Percentiles rank a stretch among this genome's conserved stretches.
phyloP scores from a whole-genome alignment of 2,113 vertebrate species.

The Leiothrix lutea region DNA sequence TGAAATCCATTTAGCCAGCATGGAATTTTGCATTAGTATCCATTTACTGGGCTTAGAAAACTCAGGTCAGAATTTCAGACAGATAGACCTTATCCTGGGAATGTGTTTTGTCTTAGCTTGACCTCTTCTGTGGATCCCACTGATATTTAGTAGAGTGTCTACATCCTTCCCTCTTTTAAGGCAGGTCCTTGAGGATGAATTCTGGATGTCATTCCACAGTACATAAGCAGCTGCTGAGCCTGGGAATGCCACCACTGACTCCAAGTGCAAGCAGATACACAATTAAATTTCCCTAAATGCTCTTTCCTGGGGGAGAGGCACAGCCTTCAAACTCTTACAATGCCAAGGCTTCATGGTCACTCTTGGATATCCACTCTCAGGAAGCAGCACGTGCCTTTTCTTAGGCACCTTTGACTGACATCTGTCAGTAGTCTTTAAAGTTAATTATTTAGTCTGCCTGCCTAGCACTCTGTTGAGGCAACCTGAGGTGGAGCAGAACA shows the following conservation, averaged over 20 bases:
- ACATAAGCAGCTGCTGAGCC: neutral
- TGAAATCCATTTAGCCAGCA: conserved; percentile 6
- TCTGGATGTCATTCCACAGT: neutral
- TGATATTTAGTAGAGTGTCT: neutral
- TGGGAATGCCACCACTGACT: neutral
- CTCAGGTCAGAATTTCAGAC: conserved; percentile 16
- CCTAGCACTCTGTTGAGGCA: neutral
- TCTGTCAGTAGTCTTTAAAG: neutral
- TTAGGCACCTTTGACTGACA: neutral
- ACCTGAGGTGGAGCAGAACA: neutral
- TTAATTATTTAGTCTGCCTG: neutral
- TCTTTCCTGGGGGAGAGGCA: neutral
- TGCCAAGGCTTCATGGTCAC: neutral
- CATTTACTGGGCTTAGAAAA: neutral
- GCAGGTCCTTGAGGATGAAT: neutral
- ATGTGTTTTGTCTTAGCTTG: conserved; percentile 19
- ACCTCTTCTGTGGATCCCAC: neutral
- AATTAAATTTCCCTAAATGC: neutral
- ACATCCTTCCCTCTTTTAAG: neutral
- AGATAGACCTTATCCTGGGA: conserved; percentile 13
- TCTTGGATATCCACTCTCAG: neutral
- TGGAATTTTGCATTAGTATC: conserved; percentile 9
- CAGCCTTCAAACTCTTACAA: neutral
- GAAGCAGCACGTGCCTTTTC: neutral
- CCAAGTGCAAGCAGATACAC: neutral